phyloP scores from a whole-genome alignment of 2,888 invertebrate species.

The Petrophora chlorosata region DNA sequence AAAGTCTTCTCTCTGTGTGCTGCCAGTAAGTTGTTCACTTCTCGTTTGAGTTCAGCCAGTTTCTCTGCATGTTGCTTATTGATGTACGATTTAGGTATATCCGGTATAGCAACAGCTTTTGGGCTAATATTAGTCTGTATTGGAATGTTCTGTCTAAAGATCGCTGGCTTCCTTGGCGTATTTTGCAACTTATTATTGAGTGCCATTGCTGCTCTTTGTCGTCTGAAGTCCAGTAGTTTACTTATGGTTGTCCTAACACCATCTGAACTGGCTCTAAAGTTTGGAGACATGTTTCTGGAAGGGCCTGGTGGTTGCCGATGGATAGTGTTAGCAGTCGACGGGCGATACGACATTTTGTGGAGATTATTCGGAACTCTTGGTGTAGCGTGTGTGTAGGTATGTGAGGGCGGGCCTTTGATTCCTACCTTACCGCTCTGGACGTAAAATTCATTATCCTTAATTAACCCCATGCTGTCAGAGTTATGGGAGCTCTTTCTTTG shows the following conservation, averaged over 20 bases:
- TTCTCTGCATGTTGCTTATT: constrained; percentile 51
- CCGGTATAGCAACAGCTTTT: constrained; percentile 42
- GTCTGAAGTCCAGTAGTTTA: constrained; percentile 60
- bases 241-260: constrained; percentile 58
- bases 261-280: constrained; percentile 34
- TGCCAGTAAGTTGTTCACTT: constrained; percentile 36
- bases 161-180: constrained; percentile 25
- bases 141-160: constrained; percentile 29
- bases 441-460: constrained; percentile 23
- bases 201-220: constrained; percentile 39
- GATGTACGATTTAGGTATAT: constrained; percentile 52
- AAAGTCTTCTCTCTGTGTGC: not conserved
- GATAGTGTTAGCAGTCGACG: constrained; percentile 10
- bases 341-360: constrained; percentile 11
- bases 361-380: not conserved
- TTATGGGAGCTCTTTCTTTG: constrained; percentile 43
- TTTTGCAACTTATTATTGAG: not conserved
- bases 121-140: constrained; percentile 38
- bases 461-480: constrained; percentile 19
- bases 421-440: constrained; percentile 8
- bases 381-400: constrained; percentile 3
- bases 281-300: constrained; percentile 12
- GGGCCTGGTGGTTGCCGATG: constrained; percentile 6
- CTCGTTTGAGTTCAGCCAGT: constrained; percentile 39
- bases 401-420: constrained; percentile 2